Evolutionary conservation across 2,113 vertebrate species (phyloP).

Genomic region (Phrynocephalus versicolor): DNA sequence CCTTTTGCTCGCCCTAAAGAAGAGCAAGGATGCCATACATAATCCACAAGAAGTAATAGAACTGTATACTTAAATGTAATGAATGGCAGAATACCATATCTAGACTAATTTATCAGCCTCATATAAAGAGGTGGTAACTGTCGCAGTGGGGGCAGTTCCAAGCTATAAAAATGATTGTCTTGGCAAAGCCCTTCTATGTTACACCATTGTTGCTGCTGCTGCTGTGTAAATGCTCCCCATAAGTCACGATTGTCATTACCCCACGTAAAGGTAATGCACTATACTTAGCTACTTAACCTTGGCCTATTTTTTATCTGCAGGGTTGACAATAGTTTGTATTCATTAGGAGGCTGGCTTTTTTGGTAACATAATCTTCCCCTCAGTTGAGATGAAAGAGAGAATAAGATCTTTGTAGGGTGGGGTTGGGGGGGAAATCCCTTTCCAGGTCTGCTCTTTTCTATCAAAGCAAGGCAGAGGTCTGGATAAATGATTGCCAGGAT

Average conservation of each 20-base stretch:
- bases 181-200: constrained; percentile 51
- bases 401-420: constrained; percentile 22
- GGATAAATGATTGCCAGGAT: constrained; percentile 66
- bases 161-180: constrained; percentile 52
- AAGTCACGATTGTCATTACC: constrained; percentile 58
- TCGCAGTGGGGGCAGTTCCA: constrained; percentile 11
- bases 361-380: constrained; percentile 68
- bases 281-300: constrained; percentile 70
- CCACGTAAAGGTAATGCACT: constrained; percentile 48
- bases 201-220: constrained; percentile 38
- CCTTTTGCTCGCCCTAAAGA: not conserved
- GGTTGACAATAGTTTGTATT: constrained; percentile 63
- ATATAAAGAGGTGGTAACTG: constrained; percentile 17
- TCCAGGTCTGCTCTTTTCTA: constrained; percentile 44
- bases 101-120: constrained; percentile 39
- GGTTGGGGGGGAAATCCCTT: constrained; percentile 1
- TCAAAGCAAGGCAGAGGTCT: constrained; percentile 35
- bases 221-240: constrained; percentile 41
- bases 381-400: constrained; percentile 65
- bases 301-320: constrained; percentile 63
- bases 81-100: constrained; percentile 37
- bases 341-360: constrained; percentile 61
- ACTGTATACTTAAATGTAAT: constrained; percentile 32
- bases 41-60: not conserved
- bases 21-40: not conserved